Percentiles rank a stretch among this genome's conserved stretches.
phyloP scores from a whole-genome alignment of 2,113 vertebrate species.

The Zingel zingel region DNA sequence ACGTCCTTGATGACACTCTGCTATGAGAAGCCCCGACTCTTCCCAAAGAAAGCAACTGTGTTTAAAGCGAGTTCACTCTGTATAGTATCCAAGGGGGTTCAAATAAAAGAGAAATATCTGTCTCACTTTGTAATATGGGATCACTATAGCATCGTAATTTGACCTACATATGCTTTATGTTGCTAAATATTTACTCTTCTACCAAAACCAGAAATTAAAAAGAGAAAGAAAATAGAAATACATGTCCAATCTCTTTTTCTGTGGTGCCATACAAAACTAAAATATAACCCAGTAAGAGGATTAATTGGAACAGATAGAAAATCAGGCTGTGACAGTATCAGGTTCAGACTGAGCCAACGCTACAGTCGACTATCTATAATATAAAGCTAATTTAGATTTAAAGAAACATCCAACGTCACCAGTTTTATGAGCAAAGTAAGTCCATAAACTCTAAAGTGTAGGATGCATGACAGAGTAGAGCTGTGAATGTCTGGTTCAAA shows the following conservation, averaged over 20 bases:
- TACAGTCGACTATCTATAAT: neutral
- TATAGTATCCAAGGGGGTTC: neutral
- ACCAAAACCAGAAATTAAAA: slow-evolving; percentile 19
- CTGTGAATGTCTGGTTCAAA: slow-evolving; percentile 24
- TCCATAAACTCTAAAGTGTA: neutral
- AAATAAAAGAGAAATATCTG: neutral
- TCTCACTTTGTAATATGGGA: neutral
- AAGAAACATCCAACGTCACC: slow-evolving; percentile 3
- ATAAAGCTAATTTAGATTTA: slow-evolving; percentile 29
- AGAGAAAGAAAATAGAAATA: slow-evolving; percentile 13
- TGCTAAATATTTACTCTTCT: slow-evolving; percentile 17
- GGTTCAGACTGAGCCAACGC: slow-evolving; percentile 25
- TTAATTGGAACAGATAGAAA: slow-evolving; percentile 54
- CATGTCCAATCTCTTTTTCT: slow-evolving; percentile 41
- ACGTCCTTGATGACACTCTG: neutral
- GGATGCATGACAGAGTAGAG: slow-evolving; percentile 5
- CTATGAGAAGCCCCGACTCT: neutral
- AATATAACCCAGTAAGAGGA: slow-evolving; percentile 58
- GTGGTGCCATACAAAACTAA: slow-evolving; percentile 30
- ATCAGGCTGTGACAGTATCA: slow-evolving; percentile 37
- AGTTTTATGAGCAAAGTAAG: neutral
- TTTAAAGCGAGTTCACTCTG: neutral
- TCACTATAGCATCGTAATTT: neutral
- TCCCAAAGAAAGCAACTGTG: neutral
- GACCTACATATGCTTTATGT: slow-evolving; percentile 2